Conservation (phyloP, 2,113 vertebrate species). For the Heteronetta atricapilla region DNA sequence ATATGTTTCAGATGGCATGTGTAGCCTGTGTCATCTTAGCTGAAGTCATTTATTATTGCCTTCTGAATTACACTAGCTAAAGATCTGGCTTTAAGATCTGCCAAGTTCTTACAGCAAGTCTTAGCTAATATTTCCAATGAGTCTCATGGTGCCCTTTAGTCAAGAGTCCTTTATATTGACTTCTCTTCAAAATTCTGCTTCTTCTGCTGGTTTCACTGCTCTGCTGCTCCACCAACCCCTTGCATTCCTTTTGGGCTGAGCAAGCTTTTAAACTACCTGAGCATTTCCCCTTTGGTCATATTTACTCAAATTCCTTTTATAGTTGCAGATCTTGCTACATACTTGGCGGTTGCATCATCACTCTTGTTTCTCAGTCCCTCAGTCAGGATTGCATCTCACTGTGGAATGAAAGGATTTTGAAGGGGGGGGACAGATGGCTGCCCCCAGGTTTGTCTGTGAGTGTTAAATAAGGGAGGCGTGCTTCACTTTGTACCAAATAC, state of each 20-base stretch:
- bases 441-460: not conserved
- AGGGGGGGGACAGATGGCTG: not conserved
- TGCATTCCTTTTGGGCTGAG: not conserved
- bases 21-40: not conserved
- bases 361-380: not conserved
- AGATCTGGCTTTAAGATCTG: not conserved
- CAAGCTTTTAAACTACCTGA: not conserved
- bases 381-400: not conserved
- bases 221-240: accelerated
- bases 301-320: not conserved
- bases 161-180: not conserved
- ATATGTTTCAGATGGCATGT: not conserved
- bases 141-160: not conserved
- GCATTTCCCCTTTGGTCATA: not conserved
- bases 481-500: not conserved
- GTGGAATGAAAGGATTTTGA: not conserved
- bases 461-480: not conserved
- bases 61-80: not conserved
- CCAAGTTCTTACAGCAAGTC: not conserved
- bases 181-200: not conserved
- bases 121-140: not conserved
- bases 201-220: not conserved
- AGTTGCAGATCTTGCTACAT: not conserved
- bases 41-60: not conserved
- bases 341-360: not conserved